Evolutionary conservation across 2,888 invertebrate species (phyloP).

Genomic region (Crocallis elinguaria): DNA sequence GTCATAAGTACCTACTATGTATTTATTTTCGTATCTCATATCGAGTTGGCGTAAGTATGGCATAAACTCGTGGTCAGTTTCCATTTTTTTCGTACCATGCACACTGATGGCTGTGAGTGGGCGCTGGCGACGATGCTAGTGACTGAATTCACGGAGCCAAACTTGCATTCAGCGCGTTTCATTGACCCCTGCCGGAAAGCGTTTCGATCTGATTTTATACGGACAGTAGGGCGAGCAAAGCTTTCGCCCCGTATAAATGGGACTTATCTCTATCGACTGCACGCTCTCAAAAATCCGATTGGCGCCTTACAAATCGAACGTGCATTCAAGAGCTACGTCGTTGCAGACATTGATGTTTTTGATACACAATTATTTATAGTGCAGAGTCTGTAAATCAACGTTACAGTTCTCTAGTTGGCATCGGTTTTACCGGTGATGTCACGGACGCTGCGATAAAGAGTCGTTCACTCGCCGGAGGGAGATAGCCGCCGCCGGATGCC

Average conservation of each 20-base stretch:
- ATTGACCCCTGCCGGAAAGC: constrained; percentile 50
- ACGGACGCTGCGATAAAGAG: constrained; percentile 70
- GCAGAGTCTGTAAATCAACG: constrained; percentile 41
- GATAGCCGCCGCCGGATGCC: constrained; percentile 48
- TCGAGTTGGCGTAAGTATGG: constrained; percentile 31
- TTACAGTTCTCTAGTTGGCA: constrained; percentile 60
- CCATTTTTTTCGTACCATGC: constrained; percentile 16
- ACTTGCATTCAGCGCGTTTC: constrained; percentile 47
- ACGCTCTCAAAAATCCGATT: constrained; percentile 1
- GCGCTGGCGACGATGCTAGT: constrained; percentile 37
- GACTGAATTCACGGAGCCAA: constrained; percentile 40
- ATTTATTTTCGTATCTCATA: constrained; percentile 46
- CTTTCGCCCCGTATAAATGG: background rate
- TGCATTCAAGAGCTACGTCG: constrained; percentile 1
- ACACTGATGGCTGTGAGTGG: constrained; percentile 20
- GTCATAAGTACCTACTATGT: constrained; percentile 36
- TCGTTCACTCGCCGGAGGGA: constrained; percentile 72
- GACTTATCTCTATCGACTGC: too few species aligned
- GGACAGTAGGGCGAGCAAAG: background rate
- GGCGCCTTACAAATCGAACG: constrained; percentile 8
- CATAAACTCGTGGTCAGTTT: constrained; percentile 28
- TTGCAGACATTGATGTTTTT: constrained; percentile 13
- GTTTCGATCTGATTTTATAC: background rate
- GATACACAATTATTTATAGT: constrained; percentile 45
- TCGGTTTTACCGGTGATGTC: constrained; percentile 64